Percentiles rank a stretch among this genome's conserved stretches.
Conservation (phyloP, 2,113 vertebrate species). For the Anarhynchus alexandrinus region DNA sequence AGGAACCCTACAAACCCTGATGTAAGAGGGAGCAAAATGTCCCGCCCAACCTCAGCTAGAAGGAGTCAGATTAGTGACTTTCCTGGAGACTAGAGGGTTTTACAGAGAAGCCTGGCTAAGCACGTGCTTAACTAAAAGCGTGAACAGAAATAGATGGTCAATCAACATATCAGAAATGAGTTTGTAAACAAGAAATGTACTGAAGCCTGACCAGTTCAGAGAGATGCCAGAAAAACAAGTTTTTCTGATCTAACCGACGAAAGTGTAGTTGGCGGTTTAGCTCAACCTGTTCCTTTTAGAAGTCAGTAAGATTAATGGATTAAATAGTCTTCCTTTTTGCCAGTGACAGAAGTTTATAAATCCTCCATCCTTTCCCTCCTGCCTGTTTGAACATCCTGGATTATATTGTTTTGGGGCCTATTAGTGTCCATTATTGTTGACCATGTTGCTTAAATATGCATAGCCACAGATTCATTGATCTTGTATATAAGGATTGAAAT, state of each 20-base stretch:
- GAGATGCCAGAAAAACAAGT: background rate
- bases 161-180: background rate
- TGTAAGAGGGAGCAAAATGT: background rate
- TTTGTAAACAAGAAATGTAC: background rate
- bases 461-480: background rate
- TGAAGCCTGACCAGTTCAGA: background rate
- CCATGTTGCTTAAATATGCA: background rate
- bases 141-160: background rate
- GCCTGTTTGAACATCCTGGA: background rate
- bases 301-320: background rate
- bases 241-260: background rate
- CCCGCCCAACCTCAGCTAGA: background rate
- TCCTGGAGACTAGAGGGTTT: background rate
- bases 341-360: background rate
- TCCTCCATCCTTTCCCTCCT: background rate
- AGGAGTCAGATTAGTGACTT: background rate
- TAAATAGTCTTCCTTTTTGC: background rate
- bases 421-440: background rate
- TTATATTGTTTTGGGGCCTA: background rate
- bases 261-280: background rate
- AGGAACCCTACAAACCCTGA: background rate
- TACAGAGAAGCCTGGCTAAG: background rate
- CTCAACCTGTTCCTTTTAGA: background rate
- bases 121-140: background rate
- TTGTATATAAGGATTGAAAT: background rate